Percentiles rank a stretch among this genome's conserved stretches.
Evolutionary conservation across 2,888 invertebrate species (phyloP).

Genomic region (Amphipyra tragopoginis): DNA sequence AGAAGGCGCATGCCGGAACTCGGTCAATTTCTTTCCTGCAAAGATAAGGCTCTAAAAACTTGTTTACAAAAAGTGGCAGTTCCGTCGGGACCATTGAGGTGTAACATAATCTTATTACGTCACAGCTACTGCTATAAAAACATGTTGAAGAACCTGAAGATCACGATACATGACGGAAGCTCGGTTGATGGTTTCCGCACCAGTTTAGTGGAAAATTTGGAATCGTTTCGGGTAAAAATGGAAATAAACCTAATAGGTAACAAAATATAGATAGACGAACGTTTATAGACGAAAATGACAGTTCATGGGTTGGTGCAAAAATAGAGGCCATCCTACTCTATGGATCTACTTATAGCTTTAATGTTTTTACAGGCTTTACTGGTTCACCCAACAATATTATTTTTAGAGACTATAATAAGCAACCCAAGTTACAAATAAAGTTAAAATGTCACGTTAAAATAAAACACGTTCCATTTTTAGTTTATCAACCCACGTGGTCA

Average conservation of each 20-base stretch:
- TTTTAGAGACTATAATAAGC: constrained; percentile 14
- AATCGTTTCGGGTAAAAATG: not conserved
- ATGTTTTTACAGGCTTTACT: constrained; percentile 1
- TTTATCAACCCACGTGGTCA: constrained; percentile 49
- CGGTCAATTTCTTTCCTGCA: constrained; percentile 60
- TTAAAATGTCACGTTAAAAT: constrained; percentile 39
- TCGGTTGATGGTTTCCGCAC: not conserved
- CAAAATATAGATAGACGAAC: no score
- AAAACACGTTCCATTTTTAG: constrained; percentile 27
- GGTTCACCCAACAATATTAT: constrained; percentile 17
- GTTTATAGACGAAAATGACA: no score
- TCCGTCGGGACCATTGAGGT: constrained; percentile 62
- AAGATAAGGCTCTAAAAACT: constrained; percentile 63
- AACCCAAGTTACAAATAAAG: constrained; percentile 19
- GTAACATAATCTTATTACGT: constrained; percentile 63
- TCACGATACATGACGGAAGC: constrained; percentile 20
- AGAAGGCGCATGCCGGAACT: constrained; percentile 45
- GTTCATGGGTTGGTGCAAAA: no score
- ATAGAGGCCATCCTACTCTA: no score
- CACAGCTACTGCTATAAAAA: constrained; percentile 43
- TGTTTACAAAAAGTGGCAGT: constrained; percentile 60
- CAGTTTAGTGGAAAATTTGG: constrained; percentile 3
- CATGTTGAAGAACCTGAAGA: constrained; percentile 22
- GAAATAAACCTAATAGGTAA: no score
- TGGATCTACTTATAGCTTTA: no score